Percentiles rank a stretch among this genome's conserved stretches.
Evolutionary conservation across 2,113 vertebrate species (phyloP).

Genomic region (Psophia crepitans): DNA sequence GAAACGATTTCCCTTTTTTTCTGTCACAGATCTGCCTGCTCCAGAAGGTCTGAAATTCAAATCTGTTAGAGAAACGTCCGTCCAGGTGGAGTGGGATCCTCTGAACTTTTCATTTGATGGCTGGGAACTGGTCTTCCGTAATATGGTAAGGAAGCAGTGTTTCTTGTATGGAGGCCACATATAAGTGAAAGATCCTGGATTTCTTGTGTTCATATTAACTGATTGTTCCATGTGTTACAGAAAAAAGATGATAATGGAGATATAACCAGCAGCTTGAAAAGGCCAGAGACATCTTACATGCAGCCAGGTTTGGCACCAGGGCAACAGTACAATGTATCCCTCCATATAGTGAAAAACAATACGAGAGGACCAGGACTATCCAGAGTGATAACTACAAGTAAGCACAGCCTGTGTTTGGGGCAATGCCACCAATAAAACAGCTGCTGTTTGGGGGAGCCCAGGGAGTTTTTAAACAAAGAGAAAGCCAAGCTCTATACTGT

Average conservation of each 20-base stretch:
- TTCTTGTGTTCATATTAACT: neutral
- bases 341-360: slow-evolving; percentile 93
- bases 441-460: neutral
- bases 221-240: slow-evolving; percentile 69
- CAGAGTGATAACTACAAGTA: slow-evolving; percentile 89
- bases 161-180: rapidly evolving
- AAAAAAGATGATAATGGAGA: slow-evolving; percentile 94
- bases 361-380: slow-evolving; percentile 87
- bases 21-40: slow-evolving; percentile 85
- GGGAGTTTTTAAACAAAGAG: neutral
- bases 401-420: slow-evolving; percentile 40
- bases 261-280: slow-evolving; percentile 86
- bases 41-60: slow-evolving; percentile 96
- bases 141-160: slow-evolving; percentile 77
- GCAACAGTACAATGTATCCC: slow-evolving; percentile 93
- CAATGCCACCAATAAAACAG: neutral
- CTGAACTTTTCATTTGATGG: slow-evolving; percentile 91
- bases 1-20: neutral
- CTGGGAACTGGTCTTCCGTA: slow-evolving; percentile 94
- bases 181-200: neutral
- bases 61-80: slow-evolving; percentile 89
- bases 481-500: neutral
- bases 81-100: slow-evolving; percentile 96
- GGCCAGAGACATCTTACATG: slow-evolving; percentile 87
- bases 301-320: slow-evolving; percentile 94